These are phyloP conservation scores for Sthenelais limicola DNA, from an alignment of 2,888 invertebrate species.

Conservation along the genomic window DNA sequence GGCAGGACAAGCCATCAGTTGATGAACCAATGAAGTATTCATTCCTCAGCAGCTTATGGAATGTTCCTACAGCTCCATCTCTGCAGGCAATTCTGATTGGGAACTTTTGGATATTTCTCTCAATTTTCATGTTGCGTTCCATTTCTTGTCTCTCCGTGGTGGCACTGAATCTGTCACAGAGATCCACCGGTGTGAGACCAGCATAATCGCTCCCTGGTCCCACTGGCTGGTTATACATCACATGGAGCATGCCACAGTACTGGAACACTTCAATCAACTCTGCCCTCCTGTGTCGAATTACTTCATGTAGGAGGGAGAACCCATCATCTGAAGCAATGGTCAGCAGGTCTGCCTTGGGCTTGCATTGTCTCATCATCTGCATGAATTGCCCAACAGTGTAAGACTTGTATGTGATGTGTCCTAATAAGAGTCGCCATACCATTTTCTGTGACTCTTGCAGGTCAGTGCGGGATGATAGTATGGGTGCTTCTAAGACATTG, in stretches of 20 bases:
- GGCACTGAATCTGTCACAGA: neutral
- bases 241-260: conserved; percentile 12
- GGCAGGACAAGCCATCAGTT: conserved; percentile 2
- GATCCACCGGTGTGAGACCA: conserved; percentile 15
- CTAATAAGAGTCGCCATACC: too few species aligned
- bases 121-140: conserved; percentile 12
- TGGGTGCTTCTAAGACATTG: too few species aligned
- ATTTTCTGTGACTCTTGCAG: too few species aligned
- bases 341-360: too few species aligned
- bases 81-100: conserved; percentile 7
- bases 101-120: neutral
- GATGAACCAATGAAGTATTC: too few species aligned
- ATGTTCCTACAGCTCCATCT: neutral
- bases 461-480: too few species aligned
- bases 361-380: too few species aligned
- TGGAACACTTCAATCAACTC: conserved; percentile 23
- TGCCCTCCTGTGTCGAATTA: conserved; percentile 14
- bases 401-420: too few species aligned
- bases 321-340: conserved; percentile 24
- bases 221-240: conserved; percentile 3
- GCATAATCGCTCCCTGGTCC: conserved; percentile 3
- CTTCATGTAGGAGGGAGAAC: conserved; percentile 26
- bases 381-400: too few species aligned
- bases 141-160: conserved; percentile 22
- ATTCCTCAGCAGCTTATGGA: neutral